phyloP scores from a whole-genome alignment of 2,797 vertebrate species.

The Acanthis flammea region DNA sequence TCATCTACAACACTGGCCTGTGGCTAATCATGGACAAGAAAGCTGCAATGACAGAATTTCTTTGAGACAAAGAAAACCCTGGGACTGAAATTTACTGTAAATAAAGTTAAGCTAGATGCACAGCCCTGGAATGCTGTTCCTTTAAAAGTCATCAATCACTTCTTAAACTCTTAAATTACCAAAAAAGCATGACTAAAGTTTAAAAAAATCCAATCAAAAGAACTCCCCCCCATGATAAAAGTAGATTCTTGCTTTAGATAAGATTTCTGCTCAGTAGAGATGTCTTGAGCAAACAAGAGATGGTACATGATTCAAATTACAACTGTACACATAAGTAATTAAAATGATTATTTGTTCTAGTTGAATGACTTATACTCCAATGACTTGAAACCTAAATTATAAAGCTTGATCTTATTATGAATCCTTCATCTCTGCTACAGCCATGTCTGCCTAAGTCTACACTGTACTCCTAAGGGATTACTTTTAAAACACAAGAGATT shows the following conservation, averaged over 20 bases:
- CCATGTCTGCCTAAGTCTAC: not conserved
- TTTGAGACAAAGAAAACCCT: slow-evolving; percentile 59
- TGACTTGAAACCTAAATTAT: not conserved
- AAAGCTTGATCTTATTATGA: not conserved
- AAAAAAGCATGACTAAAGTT: slow-evolving; percentile 29
- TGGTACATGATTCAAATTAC: not conserved
- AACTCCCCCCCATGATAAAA: not conserved
- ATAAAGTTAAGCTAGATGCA: slow-evolving; percentile 66
- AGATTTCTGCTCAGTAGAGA: not conserved
- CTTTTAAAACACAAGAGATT: not conserved
- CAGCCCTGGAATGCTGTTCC: slow-evolving; percentile 5
- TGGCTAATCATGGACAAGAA: slow-evolving; percentile 6
- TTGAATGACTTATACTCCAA: not conserved
- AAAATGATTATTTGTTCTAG: not conserved
- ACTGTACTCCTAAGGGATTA: not conserved
- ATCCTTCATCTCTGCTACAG: not conserved
- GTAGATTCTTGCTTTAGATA: slow-evolving; percentile 4
- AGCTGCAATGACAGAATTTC: slow-evolving; percentile 35
- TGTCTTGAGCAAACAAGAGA: not conserved
- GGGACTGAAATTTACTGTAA: slow-evolving; percentile 50
- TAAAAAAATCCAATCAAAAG: not conserved
- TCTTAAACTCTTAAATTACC: slow-evolving; percentile 69
- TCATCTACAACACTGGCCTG: not conserved
- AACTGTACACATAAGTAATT: not conserved
- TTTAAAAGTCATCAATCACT: slow-evolving; percentile 67